Evolutionary conservation across 2,888 invertebrate genomes (phyloP).

Genomic region (Nesidiocoris tenuis): DNA sequence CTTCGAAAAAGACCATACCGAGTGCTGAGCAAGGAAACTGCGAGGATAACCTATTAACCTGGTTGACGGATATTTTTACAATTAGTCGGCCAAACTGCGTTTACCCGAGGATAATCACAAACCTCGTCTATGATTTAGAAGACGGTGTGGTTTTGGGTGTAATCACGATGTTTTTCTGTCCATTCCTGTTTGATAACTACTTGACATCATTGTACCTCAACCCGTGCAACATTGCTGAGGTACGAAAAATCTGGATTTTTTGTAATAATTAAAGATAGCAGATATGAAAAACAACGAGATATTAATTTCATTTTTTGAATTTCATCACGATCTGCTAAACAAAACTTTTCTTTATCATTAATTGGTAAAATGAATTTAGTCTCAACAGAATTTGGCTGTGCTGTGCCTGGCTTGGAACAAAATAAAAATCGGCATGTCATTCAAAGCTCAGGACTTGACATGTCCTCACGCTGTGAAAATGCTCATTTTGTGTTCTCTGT

Average conservation of each 20-base stretch:
- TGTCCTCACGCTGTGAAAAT: slow-evolving; percentile 61
- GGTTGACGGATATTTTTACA: slow-evolving; percentile 54
- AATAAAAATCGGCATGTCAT: slow-evolving; percentile 60
- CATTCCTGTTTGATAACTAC: slow-evolving; percentile 59
- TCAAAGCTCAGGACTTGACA: slow-evolving; percentile 59
- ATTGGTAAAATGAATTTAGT: no score
- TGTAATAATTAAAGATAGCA: background rate
- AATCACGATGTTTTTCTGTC: slow-evolving; percentile 61
- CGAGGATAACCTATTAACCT: slow-evolving; percentile 54
- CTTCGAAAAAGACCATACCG: no score
- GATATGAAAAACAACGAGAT: no score
- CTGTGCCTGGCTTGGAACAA: slow-evolving; percentile 60
- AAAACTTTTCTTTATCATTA: no score
- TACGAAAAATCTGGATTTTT: slow-evolving; percentile 47
- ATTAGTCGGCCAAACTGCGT: slow-evolving; percentile 9
- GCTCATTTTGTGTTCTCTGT: slow-evolving; percentile 60
- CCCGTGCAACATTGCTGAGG: slow-evolving; percentile 55
- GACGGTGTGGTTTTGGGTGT: slow-evolving; percentile 62
- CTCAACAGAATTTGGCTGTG: slow-evolving; percentile 62
- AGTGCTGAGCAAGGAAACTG: slow-evolving; percentile 16
- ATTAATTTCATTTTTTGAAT: no score
- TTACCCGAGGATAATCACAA: slow-evolving; percentile 50
- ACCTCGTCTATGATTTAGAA: slow-evolving; percentile 59
- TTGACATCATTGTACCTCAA: slow-evolving; percentile 57
- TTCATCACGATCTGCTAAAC: no score